phyloP scores from a whole-genome alignment of 2,113 vertebrate species.

The Phalacrocorax pelagicus region DNA sequence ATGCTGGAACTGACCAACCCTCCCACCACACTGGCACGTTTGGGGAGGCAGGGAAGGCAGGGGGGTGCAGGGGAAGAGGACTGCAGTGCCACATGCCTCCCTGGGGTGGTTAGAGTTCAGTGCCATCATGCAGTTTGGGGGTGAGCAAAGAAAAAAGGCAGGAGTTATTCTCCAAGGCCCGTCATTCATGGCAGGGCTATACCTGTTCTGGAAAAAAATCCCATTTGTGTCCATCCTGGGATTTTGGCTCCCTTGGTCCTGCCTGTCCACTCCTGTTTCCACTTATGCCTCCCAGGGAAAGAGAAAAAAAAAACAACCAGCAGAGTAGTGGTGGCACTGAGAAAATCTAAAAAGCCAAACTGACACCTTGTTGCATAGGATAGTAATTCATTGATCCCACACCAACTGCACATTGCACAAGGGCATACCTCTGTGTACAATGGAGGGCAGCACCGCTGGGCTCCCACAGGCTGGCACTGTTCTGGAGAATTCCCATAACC shows the following conservation, averaged over 20 bases:
- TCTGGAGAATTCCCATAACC: background rate
- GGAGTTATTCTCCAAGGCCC: background rate
- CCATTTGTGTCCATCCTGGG: rapidly evolving
- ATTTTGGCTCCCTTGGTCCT: background rate
- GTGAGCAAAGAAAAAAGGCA: background rate
- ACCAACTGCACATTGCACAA: rapidly evolving
- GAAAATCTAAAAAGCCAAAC: background rate
- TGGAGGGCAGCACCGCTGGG: rapidly evolving
- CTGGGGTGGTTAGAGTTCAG: background rate
- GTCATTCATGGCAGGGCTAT: background rate
- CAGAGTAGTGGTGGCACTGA: background rate
- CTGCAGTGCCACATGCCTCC: rapidly evolving
- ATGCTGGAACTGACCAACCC: background rate
- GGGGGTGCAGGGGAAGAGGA: background rate
- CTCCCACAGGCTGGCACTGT: background rate
- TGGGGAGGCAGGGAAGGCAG: rapidly evolving
- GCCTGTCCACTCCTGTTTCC: background rate
- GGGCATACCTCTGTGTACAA: rapidly evolving
- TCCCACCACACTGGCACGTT: rapidly evolving
- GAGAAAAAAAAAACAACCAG: background rate
- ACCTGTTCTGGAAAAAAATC: background rate
- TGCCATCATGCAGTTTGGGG: rapidly evolving
- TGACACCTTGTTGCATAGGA: rapidly evolving
- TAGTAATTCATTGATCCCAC: background rate
- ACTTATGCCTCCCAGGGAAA: background rate